These are phyloP conservation scores for Tanypteryx hageni DNA, from an alignment of 2,888 invertebrate genomes.

Conservation along the genomic window DNA sequence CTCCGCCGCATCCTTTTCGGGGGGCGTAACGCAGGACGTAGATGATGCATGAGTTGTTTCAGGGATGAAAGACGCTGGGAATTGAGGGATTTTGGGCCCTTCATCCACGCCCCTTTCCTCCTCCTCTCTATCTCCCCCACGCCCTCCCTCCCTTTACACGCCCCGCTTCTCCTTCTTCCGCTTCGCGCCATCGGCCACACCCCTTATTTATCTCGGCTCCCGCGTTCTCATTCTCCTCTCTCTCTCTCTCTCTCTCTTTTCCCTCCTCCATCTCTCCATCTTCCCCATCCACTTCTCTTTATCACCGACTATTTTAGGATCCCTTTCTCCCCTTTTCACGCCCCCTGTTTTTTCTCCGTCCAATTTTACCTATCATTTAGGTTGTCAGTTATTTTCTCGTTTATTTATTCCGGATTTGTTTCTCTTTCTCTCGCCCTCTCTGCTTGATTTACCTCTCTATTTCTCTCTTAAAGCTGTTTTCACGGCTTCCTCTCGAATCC, in stretches of 20 bases:
- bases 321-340: background rate
- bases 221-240: too few species aligned
- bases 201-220: too few species aligned
- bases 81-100: background rate
- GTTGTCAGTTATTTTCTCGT: background rate
- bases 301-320: background rate
- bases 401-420: background rate
- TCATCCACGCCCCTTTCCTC: too few species aligned
- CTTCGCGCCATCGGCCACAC: too few species aligned
- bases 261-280: too few species aligned
- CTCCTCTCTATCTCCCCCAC: too few species aligned
- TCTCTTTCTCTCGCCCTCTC: background rate
- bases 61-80: background rate
- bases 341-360: background rate
- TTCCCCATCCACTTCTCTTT: too few species aligned
- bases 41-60: background rate
- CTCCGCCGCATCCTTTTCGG: background rate
- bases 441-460: background rate
- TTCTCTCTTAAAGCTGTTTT: too few species aligned
- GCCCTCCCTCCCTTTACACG: too few species aligned
- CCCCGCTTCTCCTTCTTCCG: too few species aligned
- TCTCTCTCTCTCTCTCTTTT: too few species aligned
- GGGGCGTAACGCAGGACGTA: background rate
- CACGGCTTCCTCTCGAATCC: too few species aligned
- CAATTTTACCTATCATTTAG: constrained; percentile 9